Base-by-base conservation (phyloP, 1,140 invertebrate genomes). In the Lucilia sericata region DNA sequence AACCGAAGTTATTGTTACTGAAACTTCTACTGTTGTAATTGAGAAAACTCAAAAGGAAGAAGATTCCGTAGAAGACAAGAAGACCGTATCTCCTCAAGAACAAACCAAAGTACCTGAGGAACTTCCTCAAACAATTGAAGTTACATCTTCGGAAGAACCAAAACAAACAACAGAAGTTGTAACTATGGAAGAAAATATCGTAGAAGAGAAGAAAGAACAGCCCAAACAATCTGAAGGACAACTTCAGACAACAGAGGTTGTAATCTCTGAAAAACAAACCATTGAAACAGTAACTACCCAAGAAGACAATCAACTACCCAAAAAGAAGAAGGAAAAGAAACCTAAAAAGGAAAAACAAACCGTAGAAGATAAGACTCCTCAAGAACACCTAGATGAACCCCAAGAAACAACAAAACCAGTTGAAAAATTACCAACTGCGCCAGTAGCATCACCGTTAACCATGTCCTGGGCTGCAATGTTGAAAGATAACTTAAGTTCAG, bases 401-500 rank as follows among this genome's bases (percentile, higher is more conserved):
- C 7, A 10, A 42, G 42, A 21, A 42, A 42, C 42, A 42, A 42
- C 42, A 42, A 42, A 30, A 30, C 25, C 25, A 30, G 25, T 30
- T 8, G 5, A 42, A 8, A 78, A 25, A 19, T n/a, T 42, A 34
- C 12, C 17, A 5, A 42, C 12, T 10, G 21, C 19, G 21, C n/a
- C n/a, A n/a, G 8, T 13, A 80, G 2, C 42, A 21, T 9, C 76
- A 25, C 75, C 13, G 5, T 49, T 51, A 3, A 19, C 19, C 3
- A 49, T 49, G n/a, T 80, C 76, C 5, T 80, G 76, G 76, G 42
- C 76, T 9, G 36, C 76, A 12, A 30, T 80, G 4, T 14, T 80
- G 21, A 80, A 80, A n/a, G 76, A 80, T n/a, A 80, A 80, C 49
- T 21, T 49, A 12, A 30, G 25, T 30, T 78, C 47, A 80, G n/a